Percentiles rank a stretch among this genome's conserved stretches.
phyloP scores from a whole-genome alignment of 2,888 invertebrate genomes.

The Dicranocentrus wangi region DNA sequence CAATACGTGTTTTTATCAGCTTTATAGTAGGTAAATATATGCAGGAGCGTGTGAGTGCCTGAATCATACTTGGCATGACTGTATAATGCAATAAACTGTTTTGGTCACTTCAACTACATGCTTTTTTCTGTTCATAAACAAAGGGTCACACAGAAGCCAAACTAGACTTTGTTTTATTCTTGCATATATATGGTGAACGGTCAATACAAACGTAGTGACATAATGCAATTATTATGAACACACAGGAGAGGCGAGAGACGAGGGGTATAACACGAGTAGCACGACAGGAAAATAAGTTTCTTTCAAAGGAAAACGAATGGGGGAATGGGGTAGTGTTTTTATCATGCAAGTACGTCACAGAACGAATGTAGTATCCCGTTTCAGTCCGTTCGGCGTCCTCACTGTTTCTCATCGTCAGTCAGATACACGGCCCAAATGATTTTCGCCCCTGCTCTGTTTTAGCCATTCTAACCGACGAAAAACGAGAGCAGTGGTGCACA shows the following conservation, averaged over 20 bases:
- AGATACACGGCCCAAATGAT: conserved; percentile 28
- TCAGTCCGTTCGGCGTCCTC: not conserved
- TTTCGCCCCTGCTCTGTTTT: conserved; percentile 2
- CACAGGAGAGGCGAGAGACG: too few relatives aligned
- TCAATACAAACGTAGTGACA: conserved; percentile 24
- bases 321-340: conserved; percentile 9
- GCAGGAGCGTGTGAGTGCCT: too few relatives aligned
- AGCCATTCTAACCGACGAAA: not conserved
- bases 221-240: conserved; percentile 33
- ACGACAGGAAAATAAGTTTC: not conserved
- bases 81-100: not conserved
- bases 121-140: conserved; percentile 1
- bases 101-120: too few relatives aligned
- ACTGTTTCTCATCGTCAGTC: too few relatives aligned
- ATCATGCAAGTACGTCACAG: conserved; percentile 5
- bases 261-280: too few relatives aligned
- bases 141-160: conserved; percentile 14
- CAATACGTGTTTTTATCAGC: not conserved
- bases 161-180: not conserved
- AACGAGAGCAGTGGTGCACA: conserved; percentile 3
- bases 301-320: not conserved
- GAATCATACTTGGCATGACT: too few relatives aligned
- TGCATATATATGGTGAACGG: not conserved
- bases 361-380: conserved; percentile 2
- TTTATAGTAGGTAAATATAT: too few relatives aligned